A percentile compares a stretch with the other conserved stretches of the same genome.
Conservation (phyloP, 2,113 vertebrate species). For the Accipiter cooperii region DNA sequence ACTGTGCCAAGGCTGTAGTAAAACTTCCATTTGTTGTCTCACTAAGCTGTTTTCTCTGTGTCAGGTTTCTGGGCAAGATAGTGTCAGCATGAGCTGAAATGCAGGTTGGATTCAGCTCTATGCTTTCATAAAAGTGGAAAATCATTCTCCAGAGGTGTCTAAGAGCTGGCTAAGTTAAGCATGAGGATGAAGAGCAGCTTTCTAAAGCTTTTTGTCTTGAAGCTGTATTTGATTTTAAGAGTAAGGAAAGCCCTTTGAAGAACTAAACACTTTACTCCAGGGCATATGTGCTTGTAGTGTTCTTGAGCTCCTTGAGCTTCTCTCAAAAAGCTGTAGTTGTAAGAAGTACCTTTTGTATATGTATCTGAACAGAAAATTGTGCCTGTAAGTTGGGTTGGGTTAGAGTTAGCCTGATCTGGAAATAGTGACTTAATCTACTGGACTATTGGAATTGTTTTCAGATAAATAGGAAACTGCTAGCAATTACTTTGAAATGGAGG, state of each 20-base stretch:
- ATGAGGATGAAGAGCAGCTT: not conserved
- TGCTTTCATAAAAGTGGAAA: not conserved
- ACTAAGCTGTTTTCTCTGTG: not conserved
- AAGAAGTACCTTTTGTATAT: not conserved
- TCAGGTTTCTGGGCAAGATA: not conserved
- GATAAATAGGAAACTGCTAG: not conserved
- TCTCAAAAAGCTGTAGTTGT: not conserved
- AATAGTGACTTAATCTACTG: not conserved
- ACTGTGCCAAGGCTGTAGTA: not conserved
- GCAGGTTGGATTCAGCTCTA: not conserved
- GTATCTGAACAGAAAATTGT: not conserved
- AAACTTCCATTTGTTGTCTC: not conserved
- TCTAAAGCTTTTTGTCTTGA: not conserved
- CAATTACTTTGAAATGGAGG: not conserved
- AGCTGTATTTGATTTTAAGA: not conserved
- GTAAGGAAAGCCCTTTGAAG: not conserved
- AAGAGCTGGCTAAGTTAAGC: not conserved
- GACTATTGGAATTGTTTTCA: not conserved
- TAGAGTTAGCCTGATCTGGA: not conserved
- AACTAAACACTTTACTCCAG: not conserved
- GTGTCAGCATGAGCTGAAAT: not conserved
- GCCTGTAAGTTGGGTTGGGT: not conserved
- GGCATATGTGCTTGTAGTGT: not conserved
- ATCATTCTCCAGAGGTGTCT: not conserved
- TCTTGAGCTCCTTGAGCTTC: not conserved